Conservation (phyloP, 2,797 vertebrate genomes). For the Pseudopleuronectes americanus region DNA sequence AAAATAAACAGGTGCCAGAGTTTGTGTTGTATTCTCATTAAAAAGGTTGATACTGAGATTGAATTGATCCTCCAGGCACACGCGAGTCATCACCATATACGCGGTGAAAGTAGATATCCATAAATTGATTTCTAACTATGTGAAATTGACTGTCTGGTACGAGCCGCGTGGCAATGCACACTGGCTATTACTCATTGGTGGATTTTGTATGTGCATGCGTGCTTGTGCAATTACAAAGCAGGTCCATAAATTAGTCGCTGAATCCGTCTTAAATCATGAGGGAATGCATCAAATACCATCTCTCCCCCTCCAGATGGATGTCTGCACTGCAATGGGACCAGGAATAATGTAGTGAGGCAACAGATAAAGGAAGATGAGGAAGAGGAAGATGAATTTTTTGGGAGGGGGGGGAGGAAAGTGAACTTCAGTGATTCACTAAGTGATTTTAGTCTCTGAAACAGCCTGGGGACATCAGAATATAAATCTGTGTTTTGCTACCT, state of each 20-base stretch:
- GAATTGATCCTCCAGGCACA: conserved; percentile 35
- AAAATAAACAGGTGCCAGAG: conserved; percentile 51
- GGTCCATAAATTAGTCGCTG: conserved; percentile 68
- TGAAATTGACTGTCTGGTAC: conserved; percentile 64
- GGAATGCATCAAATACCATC: conserved; percentile 65
- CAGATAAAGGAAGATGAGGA: conserved; percentile 50
- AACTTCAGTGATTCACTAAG: conserved; percentile 22
- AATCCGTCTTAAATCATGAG: conserved; percentile 73
- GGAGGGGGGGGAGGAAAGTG: conserved; percentile 26
- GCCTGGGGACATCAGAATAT: conserved; percentile 20
- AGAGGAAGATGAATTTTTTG: conserved; percentile 23
- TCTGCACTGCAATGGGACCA: conserved; percentile 43
- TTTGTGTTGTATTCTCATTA: conserved; percentile 56
- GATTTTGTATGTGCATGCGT: conserved; percentile 58
- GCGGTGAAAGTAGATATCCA: conserved; percentile 58
- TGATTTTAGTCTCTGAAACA: conserved; percentile 24
- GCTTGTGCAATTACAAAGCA: conserved; percentile 69
- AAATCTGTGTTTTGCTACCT: conserved; percentile 27
- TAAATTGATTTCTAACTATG: conserved; percentile 68
- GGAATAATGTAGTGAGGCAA: conserved; percentile 54
- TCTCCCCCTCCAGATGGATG: conserved; percentile 39
- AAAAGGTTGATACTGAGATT: conserved; percentile 37
- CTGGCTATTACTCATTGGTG: conserved; percentile 59
- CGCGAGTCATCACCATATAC: conserved; percentile 37
- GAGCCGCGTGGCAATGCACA: conserved; percentile 37